Percentiles rank a stretch among this genome's conserved stretches.
These are phyloP conservation scores for Drosophila neoperkinsi DNA, from an alignment of 2,888 invertebrate species.

Conservation along the genomic window DNA sequence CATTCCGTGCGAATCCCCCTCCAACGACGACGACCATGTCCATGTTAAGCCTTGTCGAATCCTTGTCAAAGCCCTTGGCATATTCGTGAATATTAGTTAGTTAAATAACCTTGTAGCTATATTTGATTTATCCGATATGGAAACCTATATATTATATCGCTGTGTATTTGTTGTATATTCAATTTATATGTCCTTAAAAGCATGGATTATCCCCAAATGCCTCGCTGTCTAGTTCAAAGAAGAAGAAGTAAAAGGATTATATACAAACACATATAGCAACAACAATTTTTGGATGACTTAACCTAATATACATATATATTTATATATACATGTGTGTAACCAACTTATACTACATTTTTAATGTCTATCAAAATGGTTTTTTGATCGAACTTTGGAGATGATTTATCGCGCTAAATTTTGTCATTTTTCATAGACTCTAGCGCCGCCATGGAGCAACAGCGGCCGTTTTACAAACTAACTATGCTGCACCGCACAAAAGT, in stretches of 20 bases:
- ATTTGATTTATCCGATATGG: conserved; percentile 24
- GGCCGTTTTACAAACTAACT: conserved; percentile 24
- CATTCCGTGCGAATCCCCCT: conserved; percentile 51
- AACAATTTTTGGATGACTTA: conserved; percentile 6
- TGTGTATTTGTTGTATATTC: conserved; percentile 30
- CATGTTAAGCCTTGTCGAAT: conserved; percentile 42
- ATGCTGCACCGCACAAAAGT: conserved; percentile 46
- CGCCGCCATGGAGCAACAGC: conserved; percentile 16
- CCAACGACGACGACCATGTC: conserved; percentile 45
- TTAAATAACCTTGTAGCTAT: conserved; percentile 31
- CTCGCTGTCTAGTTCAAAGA: conserved; percentile 44
- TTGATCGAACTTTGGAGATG: conserved; percentile 15
- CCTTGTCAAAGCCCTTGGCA: conserved; percentile 40
- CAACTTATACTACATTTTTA: conserved; percentile 32
- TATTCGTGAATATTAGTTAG: conserved; percentile 51
- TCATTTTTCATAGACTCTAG: conserved; percentile 11
- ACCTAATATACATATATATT: conserved; percentile 3
- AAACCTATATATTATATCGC: conserved; percentile 10
- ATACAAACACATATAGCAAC: neutral
- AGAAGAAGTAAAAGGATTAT: conserved; percentile 1
- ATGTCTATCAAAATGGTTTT: conserved; percentile 28
- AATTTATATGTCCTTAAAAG: conserved; percentile 13
- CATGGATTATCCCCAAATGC: conserved; percentile 17
- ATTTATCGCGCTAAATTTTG: conserved; percentile 12
- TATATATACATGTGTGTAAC: conserved; percentile 10